phyloP scores from a whole-genome alignment of 2,888 invertebrate genomes.

The Drosophila lacicola region DNA sequence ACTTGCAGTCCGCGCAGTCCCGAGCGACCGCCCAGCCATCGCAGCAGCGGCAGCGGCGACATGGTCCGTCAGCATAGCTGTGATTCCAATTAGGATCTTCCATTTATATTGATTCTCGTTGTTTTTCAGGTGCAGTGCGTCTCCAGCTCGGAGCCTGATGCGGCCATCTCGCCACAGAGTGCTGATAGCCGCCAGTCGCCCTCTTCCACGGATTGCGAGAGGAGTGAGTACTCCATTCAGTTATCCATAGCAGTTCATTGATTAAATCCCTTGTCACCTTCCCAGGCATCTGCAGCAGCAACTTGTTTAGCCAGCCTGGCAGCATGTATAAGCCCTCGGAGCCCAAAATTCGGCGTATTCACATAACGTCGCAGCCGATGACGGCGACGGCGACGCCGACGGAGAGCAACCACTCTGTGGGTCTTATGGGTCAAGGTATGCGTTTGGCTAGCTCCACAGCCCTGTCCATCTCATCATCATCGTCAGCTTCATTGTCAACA shows the following conservation, averaged over 20 bases:
- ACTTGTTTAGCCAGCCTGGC: constrained; percentile 72
- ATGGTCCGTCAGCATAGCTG: constrained; percentile 76
- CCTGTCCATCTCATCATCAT: constrained; percentile 59
- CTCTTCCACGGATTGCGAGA: constrained; percentile 84
- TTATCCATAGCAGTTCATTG: not conserved
- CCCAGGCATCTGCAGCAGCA: constrained; percentile 62
- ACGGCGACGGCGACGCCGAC: constrained; percentile 61
- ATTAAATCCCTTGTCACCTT: not conserved
- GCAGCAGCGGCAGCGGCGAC: constrained; percentile 85
- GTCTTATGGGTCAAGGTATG: constrained; percentile 71
- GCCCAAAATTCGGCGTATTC: constrained; percentile 83
- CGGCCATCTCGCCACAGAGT: constrained; percentile 86
- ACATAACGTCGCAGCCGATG: constrained; percentile 74
- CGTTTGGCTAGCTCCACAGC: constrained; percentile 58
- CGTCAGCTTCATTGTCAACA: constrained; percentile 42
- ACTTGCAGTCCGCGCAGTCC: constrained; percentile 92
- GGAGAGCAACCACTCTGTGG: constrained; percentile 50
- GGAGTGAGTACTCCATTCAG: constrained; percentile 69
- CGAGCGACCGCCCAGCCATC: constrained; percentile 84
- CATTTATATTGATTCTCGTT: not conserved
- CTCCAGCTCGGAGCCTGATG: constrained; percentile 93
- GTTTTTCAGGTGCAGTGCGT: constrained; percentile 93
- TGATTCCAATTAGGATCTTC: not conserved
- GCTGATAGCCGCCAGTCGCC: constrained; percentile 84
- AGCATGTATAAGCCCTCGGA: constrained; percentile 84